phyloP scores from a whole-genome alignment of 2,888 invertebrate genomes.

The Conops quadrifasciatus region DNA sequence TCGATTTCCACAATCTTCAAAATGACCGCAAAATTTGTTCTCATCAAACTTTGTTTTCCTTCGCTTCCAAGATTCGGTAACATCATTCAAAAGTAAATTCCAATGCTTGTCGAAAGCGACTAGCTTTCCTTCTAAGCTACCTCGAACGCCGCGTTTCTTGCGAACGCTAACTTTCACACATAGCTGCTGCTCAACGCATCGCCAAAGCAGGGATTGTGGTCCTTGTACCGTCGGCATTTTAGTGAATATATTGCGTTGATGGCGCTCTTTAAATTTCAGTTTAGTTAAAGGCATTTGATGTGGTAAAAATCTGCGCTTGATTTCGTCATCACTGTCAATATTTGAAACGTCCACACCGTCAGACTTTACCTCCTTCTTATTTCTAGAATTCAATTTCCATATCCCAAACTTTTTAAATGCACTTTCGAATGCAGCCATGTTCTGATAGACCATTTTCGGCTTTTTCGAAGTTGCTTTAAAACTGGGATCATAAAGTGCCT shows the following conservation, averaged over 20 bases:
- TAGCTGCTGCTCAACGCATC: constrained; percentile 61
- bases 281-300: constrained; percentile 64
- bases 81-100: constrained; percentile 87
- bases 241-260: constrained; percentile 64
- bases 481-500: constrained; percentile 72
- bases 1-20: constrained; percentile 64
- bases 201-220: constrained; percentile 71
- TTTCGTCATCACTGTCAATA: too few relatives aligned
- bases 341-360: not conserved
- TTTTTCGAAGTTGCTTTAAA: constrained; percentile 67
- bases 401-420: constrained; percentile 61
- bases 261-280: constrained; percentile 39
- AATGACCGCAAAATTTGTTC: constrained; percentile 53
- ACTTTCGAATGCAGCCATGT: constrained; percentile 72
- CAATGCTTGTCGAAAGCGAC: constrained; percentile 93
- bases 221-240: constrained; percentile 68
- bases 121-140: constrained; percentile 80
- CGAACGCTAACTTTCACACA: constrained; percentile 70
- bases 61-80: constrained; percentile 81
- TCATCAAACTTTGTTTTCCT: constrained; percentile 64
- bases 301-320: constrained; percentile 63
- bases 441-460: constrained; percentile 74
- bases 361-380: not conserved
- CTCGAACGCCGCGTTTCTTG: constrained; percentile 75
- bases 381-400: constrained; percentile 49